Evolutionary conservation across 2,888 invertebrate species (phyloP), one percentile per base, ranked within the genome.

Genomic region (Leptinotarsa tumamoca): DNA sequence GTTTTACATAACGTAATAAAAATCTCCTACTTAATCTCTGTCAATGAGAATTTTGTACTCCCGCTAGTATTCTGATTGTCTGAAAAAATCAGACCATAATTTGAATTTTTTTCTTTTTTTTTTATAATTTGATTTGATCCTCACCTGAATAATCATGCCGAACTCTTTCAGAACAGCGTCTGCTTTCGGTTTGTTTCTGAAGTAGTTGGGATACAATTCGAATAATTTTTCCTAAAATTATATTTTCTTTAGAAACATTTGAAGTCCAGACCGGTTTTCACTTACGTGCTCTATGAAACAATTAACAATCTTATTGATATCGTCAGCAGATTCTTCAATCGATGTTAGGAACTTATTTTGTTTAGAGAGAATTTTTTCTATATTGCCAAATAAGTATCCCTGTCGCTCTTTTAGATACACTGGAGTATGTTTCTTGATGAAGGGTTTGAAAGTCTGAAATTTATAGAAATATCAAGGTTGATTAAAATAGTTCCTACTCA

Each of bases 111-210:
- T 23, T 23, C 2, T 23, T 23, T 23, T 23, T 23, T 23, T 23
- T 23, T 23, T 23, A 43, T 10, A 43, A 43, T 43, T 2, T 43
- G 43, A 56, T 33, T 17, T 18, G 15, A 23, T 54, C 71, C 79
- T 83, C 83, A 86, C 87, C 80, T 82, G 82, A 49, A 87, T 80
- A 2, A 86, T 72, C 3, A 78, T 71, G 68, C 80, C 80, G 70
- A 85, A 85, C 17, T 85, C 82, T 71, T 82, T 83, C 0, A 85
- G 74, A 52, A 84, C 80, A 43, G 74, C 69, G 71, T 87, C 86
- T 10, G 87, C 85, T 71, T 78, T 83, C n/a, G 86, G 87, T 79
- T 88, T 88, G 74, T 87, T 88, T 77, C 83, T 85, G 43, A 84
- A 86, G 78, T 88, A 88, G 33, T 83, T 73, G 14, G 87, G 86